Evolutionary conservation across 2,113 vertebrate genomes (phyloP).

Genomic region (Brachyhypopomus occidentalis): DNA sequence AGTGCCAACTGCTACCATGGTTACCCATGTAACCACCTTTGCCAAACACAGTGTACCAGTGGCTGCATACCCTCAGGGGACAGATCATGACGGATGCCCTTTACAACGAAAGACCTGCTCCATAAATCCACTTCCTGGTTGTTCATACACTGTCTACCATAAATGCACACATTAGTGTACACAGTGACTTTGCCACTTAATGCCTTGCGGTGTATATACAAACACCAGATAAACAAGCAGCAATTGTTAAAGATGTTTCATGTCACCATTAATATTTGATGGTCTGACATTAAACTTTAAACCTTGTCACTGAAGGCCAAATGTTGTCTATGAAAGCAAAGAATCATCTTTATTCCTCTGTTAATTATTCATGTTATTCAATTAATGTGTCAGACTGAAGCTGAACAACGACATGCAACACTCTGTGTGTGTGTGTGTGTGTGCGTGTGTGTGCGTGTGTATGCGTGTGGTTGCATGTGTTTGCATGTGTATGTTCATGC

Average conservation of each 20-base stretch:
- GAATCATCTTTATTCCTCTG: conserved; percentile 33
- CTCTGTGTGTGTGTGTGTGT: no score
- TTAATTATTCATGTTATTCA: conserved; percentile 51
- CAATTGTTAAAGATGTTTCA: conserved; percentile 28
- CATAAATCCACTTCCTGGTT: no score
- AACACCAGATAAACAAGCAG: conserved; percentile 20
- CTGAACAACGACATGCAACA: no score
- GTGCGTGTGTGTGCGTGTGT: no score
- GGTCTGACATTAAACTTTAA: conserved; percentile 51
- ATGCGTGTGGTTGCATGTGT: no score
- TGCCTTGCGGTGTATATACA: conserved; percentile 7
- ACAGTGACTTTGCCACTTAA: neutral
- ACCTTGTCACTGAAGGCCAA: conserved; percentile 43
- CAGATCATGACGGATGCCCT: no score
- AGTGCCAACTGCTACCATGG: no score
- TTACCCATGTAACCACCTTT: no score
- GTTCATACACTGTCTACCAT: neutral
- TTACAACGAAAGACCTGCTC: no score
- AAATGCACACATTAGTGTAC: neutral
- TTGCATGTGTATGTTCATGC: no score
- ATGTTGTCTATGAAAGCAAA: conserved; percentile 42
- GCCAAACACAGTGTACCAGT: no score
- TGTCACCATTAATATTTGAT: conserved; percentile 50
- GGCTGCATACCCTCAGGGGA: no score
- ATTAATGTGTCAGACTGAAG: conserved; percentile 36